A percentile compares a stretch with the other conserved stretches of the same genome.
Conservation (phyloP, 2,888 invertebrate genomes). For the Leptogaster cylindrica region DNA sequence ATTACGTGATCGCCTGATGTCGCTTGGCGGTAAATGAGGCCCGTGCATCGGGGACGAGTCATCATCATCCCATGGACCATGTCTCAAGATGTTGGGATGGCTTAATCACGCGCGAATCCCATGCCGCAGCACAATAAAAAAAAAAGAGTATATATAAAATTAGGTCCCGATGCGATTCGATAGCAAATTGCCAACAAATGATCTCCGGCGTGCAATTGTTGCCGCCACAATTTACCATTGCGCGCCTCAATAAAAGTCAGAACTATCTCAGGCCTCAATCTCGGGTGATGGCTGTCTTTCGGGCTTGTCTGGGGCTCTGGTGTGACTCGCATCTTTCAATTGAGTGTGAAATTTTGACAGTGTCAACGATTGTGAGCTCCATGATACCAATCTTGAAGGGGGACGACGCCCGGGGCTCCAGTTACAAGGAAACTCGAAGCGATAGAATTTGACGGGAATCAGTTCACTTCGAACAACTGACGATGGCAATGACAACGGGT, state of each 20-base stretch:
- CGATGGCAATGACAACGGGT: too few species aligned
- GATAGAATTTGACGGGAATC: too few species aligned
- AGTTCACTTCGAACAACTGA: too few species aligned
- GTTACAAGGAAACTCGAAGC: too few species aligned
- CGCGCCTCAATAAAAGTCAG: constrained; percentile 24
- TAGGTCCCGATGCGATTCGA: constrained; percentile 4
- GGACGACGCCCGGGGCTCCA: too few species aligned
- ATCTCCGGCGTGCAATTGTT: not conserved
- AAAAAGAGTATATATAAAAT: not conserved
- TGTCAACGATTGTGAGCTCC: not conserved
- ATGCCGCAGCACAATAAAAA: constrained; percentile 16
- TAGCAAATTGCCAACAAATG: constrained; percentile 34
- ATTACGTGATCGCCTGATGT: constrained; percentile 2
- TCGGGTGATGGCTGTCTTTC: too few species aligned
- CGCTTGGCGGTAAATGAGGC: not conserved
- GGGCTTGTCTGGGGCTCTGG: constrained; percentile 11
- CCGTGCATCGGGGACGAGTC: not conserved
- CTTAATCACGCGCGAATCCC: constrained; percentile 29
- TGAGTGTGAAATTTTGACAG: constrained; percentile 28
- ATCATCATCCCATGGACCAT: not conserved
- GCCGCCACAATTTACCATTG: constrained; percentile 16
- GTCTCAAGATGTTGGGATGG: constrained; percentile 1
- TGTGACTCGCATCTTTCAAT: constrained; percentile 24
- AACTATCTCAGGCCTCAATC: constrained; percentile 32
- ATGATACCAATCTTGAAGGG: too few species aligned